These are phyloP conservation scores for Acanthornis magna DNA, from an alignment of 2,797 vertebrate genomes.

Conservation along the genomic window DNA sequence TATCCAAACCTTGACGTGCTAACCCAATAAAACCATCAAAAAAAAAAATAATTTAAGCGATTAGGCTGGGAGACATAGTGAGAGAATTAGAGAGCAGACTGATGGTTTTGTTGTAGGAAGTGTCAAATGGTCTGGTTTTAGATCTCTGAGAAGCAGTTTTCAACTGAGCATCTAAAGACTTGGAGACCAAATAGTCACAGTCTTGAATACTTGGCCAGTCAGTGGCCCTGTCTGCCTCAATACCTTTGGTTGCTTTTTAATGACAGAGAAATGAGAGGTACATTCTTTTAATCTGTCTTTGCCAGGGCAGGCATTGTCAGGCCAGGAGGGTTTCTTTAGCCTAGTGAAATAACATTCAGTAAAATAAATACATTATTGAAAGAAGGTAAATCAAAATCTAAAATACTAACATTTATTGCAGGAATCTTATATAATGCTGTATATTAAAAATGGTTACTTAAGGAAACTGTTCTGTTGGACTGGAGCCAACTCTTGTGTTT, in stretches of 20 bases:
- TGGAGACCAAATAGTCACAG: background rate
- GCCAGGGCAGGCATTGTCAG: background rate
- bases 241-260: background rate
- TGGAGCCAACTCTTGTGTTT: constrained; percentile 34
- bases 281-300: background rate
- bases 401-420: background rate
- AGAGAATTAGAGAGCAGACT: background rate
- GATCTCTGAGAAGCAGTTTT: background rate
- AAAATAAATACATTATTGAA: constrained; percentile 12
- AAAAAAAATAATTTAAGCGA: background rate
- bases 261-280: background rate
- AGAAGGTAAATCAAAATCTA: constrained; percentile 19
- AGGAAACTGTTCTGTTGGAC: constrained; percentile 29
- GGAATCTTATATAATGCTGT: background rate
- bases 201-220: background rate
- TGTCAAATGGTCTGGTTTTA: background rate
- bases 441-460: constrained; percentile 43
- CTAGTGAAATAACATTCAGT: background rate
- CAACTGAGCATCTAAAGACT: background rate
- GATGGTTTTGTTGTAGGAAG: background rate
- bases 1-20: background rate
- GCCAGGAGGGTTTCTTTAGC: background rate
- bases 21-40: background rate
- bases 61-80: background rate
- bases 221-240: background rate